These are phyloP conservation scores for Sebastes paucispinis DNA, from an alignment of 2,797 vertebrate species.

Conservation along the genomic window DNA sequence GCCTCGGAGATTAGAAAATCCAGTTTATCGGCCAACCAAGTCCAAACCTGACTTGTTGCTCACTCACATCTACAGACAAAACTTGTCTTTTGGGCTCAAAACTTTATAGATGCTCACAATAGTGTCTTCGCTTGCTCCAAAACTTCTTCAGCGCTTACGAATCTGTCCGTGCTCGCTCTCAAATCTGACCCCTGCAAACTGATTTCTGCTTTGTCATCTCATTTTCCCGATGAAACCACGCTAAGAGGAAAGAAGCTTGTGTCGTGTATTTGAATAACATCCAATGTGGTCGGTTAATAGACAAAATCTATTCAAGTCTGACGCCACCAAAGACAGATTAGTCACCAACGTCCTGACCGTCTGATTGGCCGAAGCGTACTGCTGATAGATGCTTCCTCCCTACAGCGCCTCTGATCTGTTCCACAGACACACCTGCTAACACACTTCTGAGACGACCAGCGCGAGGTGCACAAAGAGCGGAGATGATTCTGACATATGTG, in stretches of 20 bases:
- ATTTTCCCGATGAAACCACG: background rate
- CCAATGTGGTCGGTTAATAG: background rate
- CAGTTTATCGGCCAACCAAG: background rate
- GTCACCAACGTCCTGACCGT: background rate
- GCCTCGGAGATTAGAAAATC: background rate
- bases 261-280: background rate
- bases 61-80: background rate
- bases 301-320: background rate
- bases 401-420: background rate
- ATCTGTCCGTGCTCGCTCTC: background rate
- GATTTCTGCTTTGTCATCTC: background rate
- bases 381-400: background rate
- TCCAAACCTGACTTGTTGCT: background rate
- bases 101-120: fast-evolving
- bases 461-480: background rate
- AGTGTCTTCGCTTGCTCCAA: background rate
- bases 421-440: constrained; percentile 1
- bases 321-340: background rate
- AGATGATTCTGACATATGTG: constrained; percentile 3
- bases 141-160: background rate
- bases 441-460: background rate
- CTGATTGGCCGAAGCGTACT: background rate
- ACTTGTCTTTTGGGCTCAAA: background rate
- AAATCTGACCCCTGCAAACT: background rate
- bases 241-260: background rate